Evolutionary conservation across 2,113 vertebrate species (phyloP), one percentile per base, ranked within the genome.

Genomic region (Eupsittula cactorum): DNA sequence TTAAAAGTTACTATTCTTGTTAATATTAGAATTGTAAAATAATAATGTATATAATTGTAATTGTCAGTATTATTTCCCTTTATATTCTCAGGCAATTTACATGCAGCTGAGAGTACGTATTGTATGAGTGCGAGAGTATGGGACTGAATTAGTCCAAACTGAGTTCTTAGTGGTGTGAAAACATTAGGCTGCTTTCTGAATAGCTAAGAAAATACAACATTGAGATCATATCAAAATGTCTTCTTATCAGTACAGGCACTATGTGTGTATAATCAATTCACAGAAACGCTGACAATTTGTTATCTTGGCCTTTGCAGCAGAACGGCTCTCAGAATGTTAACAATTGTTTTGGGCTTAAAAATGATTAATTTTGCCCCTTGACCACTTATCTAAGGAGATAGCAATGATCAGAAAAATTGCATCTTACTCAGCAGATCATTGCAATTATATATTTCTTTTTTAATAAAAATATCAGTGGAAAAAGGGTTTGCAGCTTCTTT

Each of bases 61-160:
- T 84, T 85, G 25, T 53, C 21, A 18, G 76, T 59, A 74, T 87
- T 91, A 67, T 75, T 93, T 92, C 11, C 47, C 62, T 55, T 92
- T 84, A 2, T 69, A 25, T 75, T 88, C 70, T 95, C 31, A 65
- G 24, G 19, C 57, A 69, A 16, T 90, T 95, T 62, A 31, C 0
- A 0, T 62, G 44, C 93, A 78, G 39, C 90, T 95, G 65, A 44
- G 76, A 81, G 31, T 71, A 14, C 0, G 0, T 20, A 13, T 29
- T 42, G n/a, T 68, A 2, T 27, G 31, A 18, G 29, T 64, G 50
- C 39, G 62, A 14, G 42, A 67, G 24, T 37, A 7, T 35, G 60
- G 0, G 2, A 44, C 47, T 71, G 33, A 73, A 49, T 93, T 71
- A 88, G 64, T 49, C 39, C 76, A 75, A 83, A 74, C 53, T 7